Evolutionary conservation across 2,797 vertebrate genomes (phyloP).

Genomic region (Lepilemur ruficaudatus): DNA sequence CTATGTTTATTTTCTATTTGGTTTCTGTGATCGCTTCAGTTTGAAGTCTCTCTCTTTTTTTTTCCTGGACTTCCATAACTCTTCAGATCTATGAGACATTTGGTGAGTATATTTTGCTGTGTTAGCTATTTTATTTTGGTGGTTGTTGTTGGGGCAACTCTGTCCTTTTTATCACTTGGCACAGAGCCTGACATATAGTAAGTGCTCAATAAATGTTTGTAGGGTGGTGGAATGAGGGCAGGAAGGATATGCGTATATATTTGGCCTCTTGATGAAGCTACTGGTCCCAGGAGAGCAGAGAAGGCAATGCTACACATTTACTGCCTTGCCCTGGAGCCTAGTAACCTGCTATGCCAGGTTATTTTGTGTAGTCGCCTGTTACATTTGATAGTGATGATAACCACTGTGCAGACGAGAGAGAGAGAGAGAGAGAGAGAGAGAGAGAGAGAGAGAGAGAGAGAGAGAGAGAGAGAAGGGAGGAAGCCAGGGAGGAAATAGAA

Average conservation of each 20-base stretch:
- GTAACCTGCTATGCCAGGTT: background rate
- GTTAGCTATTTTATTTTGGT: background rate
- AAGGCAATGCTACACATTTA: background rate
- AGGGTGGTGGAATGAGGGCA: background rate
- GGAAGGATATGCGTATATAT: background rate
- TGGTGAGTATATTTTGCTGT: conserved; percentile 9
- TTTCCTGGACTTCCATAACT: background rate
- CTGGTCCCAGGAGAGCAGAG: background rate
- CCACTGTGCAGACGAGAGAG: background rate
- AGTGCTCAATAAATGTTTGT: background rate
- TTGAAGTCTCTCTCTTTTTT: background rate
- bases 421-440: background rate
- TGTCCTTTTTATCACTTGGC: background rate
- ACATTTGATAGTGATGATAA: background rate
- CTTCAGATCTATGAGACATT: background rate
- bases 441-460: background rate
- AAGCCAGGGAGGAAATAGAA: background rate
- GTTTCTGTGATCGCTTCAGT: background rate
- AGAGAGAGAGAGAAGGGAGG: background rate
- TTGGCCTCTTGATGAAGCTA: background rate
- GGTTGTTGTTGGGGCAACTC: background rate
- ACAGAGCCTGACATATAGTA: background rate
- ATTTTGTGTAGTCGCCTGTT: background rate
- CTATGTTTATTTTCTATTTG: background rate
- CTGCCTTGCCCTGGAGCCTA: background rate